phyloP scores from a whole-genome alignment of 2,888 invertebrate species.

The Amphimallon solstitiale region DNA sequence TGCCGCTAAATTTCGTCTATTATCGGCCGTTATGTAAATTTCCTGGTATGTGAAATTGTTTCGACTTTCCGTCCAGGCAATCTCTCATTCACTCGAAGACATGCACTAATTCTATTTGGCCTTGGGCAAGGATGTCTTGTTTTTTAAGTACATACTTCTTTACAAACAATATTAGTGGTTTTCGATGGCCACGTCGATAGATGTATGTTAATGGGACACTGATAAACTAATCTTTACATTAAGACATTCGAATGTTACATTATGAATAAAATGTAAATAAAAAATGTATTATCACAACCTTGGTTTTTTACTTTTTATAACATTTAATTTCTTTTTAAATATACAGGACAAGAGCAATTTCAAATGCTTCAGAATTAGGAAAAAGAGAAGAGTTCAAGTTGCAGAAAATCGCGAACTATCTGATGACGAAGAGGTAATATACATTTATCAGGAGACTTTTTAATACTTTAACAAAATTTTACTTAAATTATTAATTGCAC shows the following conservation, averaged over 20 bases:
- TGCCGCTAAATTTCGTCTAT: no score
- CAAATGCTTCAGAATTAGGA: constrained; percentile 22
- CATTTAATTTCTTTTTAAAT: constrained; percentile 10
- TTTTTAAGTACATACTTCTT: background rate
- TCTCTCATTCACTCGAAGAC: background rate
- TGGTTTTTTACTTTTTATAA: no score
- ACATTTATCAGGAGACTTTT: background rate
- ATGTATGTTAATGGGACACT: background rate
- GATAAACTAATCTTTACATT: background rate
- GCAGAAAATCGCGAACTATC: background rate
- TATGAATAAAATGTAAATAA: no score
- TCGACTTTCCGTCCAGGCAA: background rate
- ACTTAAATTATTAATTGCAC: constrained; percentile 12
- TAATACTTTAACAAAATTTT: background rate
- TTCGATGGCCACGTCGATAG: background rate
- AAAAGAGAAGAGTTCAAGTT: background rate
- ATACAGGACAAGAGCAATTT: constrained; percentile 17
- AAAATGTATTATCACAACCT: no score
- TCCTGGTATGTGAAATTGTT: no score
- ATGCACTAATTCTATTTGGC: constrained; percentile 10
- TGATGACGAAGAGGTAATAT: constrained; percentile 26
- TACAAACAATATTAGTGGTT: background rate
- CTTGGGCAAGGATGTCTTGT: constrained; percentile 5
- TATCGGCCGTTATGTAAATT: no score
- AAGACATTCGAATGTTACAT: no score